Evolutionary conservation across 2,113 vertebrate species (phyloP).

Genomic region (Formicarius rufipectus): DNA sequence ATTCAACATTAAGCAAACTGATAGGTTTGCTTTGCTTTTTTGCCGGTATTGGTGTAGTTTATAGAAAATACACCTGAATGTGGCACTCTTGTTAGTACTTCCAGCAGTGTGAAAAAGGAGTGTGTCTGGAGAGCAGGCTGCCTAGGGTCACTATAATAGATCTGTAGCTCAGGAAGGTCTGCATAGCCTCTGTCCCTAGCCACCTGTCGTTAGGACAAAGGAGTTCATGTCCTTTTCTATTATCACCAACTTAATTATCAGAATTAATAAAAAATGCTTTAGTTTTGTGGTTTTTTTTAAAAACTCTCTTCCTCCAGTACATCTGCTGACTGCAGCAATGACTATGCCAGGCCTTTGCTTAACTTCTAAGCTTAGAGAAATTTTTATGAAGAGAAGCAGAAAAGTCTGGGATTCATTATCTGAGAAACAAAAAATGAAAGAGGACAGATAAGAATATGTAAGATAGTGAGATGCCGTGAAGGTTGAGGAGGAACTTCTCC

Average conservation of each 20-base stretch:
- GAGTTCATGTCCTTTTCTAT: not conserved
- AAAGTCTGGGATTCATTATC: not conserved
- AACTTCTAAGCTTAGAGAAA: not conserved
- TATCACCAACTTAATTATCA: not conserved
- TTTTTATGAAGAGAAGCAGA: not conserved
- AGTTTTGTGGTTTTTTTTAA: not conserved
- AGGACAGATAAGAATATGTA: not conserved
- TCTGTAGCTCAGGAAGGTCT: not conserved
- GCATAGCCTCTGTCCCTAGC: not conserved
- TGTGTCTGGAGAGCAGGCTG: not conserved
- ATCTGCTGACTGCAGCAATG: not conserved
- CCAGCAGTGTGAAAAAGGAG: constrained; percentile 4
- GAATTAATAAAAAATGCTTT: not conserved
- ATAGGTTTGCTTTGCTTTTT: constrained; percentile 6
- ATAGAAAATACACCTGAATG: constrained; percentile 19
- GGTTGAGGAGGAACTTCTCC: not conserved
- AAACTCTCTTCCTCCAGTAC: not conserved
- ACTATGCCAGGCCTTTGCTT: not conserved
- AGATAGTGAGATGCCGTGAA: not conserved
- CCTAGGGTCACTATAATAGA: not conserved
- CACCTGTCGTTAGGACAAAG: not conserved
- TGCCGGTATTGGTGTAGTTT: constrained; percentile 12
- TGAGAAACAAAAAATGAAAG: not conserved
- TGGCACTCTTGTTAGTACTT: constrained; percentile 15
- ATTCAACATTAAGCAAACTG: not conserved